Conservation (phyloP, 2,888 invertebrate species). For the Neoitamus cyanurus region DNA sequence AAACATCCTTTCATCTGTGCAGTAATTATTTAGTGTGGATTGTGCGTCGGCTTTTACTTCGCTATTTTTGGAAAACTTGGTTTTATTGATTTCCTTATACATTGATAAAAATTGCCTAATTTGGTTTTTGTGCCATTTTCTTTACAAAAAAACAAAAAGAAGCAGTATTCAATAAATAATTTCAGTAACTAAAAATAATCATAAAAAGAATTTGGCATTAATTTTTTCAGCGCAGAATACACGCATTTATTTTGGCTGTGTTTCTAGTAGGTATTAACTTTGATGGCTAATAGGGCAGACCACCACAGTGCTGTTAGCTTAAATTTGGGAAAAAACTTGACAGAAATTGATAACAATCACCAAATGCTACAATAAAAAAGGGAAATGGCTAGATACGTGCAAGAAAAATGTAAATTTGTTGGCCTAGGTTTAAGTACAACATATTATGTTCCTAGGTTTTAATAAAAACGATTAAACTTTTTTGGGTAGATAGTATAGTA, state of each 20-base stretch:
- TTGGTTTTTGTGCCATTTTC: no score
- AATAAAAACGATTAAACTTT: background rate
- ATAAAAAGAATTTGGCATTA: background rate
- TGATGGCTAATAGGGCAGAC: background rate
- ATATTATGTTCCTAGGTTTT: background rate
- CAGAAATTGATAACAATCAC: background rate
- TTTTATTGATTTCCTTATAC: background rate
- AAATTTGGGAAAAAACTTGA: background rate
- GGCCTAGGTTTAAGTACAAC: background rate
- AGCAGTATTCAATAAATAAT: background rate
- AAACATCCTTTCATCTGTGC: constrained; percentile 5
- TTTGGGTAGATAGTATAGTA: no score
- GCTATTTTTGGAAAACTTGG: background rate
- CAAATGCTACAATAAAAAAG: background rate
- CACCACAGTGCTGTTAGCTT: background rate
- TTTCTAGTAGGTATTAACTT: background rate
- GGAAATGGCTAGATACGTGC: background rate
- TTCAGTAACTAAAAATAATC: background rate
- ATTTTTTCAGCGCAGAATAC: no score
- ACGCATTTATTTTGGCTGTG: no score
- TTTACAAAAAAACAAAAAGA: no score
- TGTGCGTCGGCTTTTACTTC: background rate
- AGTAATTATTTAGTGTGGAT: background rate
- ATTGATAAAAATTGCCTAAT: background rate
- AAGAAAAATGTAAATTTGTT: background rate